Conservation (phyloP, 2,797 vertebrate genomes). For the Alectoris magna region DNA sequence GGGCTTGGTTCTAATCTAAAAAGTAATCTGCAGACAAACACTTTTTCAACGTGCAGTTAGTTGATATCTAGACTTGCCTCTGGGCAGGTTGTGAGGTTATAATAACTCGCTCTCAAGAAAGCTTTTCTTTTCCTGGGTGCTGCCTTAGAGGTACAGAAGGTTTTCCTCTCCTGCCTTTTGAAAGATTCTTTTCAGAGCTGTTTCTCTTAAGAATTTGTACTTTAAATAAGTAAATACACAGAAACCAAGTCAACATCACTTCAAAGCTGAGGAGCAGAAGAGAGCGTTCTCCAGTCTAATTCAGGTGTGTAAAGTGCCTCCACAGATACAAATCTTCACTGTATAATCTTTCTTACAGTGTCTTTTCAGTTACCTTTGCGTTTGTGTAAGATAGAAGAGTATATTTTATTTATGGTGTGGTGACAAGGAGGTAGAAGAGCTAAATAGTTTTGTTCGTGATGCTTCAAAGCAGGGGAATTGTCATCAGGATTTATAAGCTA, state of each 20-base stretch:
- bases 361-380: not conserved
- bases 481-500: not conserved
- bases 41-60: not conserved
- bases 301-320: not conserved
- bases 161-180: not conserved
- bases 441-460: not conserved
- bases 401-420: accelerated
- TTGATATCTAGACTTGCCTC: not conserved
- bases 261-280: not conserved
- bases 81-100: not conserved
- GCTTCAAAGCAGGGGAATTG: not conserved
- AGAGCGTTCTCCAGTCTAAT: not conserved
- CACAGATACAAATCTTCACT: not conserved
- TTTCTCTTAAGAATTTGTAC: constrained; percentile 6
- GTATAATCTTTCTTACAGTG: accelerated
- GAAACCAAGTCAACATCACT: not conserved
- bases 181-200: constrained; percentile 29
- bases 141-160: not conserved
- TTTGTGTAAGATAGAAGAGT: not conserved
- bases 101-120: not conserved
- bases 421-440: not conserved
- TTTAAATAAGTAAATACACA: not conserved
- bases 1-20: not conserved
- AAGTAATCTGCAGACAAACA: not conserved
- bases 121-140: not conserved